Evolutionary conservation across 2,888 invertebrate species (phyloP).

Genomic region (Philereme transversata): DNA sequence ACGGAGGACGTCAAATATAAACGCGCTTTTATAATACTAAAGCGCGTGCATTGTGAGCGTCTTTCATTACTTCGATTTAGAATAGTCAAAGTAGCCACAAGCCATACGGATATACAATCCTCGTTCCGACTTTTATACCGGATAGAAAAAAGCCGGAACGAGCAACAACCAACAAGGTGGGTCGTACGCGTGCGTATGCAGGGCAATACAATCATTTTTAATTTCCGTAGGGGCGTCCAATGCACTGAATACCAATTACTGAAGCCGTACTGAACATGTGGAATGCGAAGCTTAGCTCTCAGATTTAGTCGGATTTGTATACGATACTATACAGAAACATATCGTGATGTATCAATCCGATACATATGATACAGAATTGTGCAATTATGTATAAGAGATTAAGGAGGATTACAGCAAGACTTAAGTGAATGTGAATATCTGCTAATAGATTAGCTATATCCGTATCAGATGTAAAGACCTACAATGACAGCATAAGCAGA

Average conservation of each 20-base stretch:
- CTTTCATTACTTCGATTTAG: no score
- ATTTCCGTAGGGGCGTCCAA: slow-evolving; percentile 65
- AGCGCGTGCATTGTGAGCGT: no score
- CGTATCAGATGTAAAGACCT: not conserved
- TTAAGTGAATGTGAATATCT: slow-evolving; percentile 21
- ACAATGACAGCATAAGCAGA: no score
- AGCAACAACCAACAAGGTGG: slow-evolving; percentile 19
- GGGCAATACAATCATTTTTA: slow-evolving; percentile 74
- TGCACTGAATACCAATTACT: slow-evolving; percentile 79
- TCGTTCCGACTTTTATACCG: no score
- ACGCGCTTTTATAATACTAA: no score
- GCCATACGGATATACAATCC: no score
- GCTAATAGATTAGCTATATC: slow-evolving; percentile 3
- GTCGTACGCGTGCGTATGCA: slow-evolving; percentile 39
- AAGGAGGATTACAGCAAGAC: slow-evolving; percentile 26
- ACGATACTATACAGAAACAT: slow-evolving; percentile 24
- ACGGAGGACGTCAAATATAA: no score
- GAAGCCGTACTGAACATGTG: slow-evolving; percentile 62
- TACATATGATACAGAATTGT: slow-evolving; percentile 42
- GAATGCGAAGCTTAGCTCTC: slow-evolving; percentile 57
- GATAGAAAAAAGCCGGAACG: not conserved
- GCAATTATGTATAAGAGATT: slow-evolving; percentile 43
- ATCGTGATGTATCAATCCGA: slow-evolving; percentile 41
- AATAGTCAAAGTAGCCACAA: no score
- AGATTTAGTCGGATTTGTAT: slow-evolving; percentile 52